phyloP scores from a whole-genome alignment of 2,888 invertebrate species.

The Hybos culiciformis region DNA sequence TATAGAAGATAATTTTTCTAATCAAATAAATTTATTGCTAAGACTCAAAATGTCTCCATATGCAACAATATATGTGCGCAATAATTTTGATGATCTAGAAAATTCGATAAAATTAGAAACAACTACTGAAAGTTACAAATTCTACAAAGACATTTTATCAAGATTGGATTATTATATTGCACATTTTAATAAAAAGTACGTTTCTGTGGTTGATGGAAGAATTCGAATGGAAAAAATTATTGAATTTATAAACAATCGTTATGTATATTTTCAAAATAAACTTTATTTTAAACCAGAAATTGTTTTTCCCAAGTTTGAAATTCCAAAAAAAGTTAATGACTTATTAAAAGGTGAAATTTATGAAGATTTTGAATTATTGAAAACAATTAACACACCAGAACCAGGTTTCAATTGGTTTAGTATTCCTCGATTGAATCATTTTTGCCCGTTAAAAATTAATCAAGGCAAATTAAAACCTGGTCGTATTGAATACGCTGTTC shows the following conservation, averaged over 20 bases:
- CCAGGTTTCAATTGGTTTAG: constrained; percentile 35
- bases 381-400: constrained; percentile 22
- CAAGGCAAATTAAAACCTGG: constrained; percentile 41
- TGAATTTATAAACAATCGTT: not conserved
- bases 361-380: constrained; percentile 23
- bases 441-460: constrained; percentile 50
- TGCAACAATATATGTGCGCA: too few relatives aligned
- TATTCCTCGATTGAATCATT: too few relatives aligned
- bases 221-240: constrained; percentile 20
- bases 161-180: constrained; percentile 8
- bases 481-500: constrained; percentile 40
- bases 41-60: too few relatives aligned
- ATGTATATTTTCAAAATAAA: constrained; percentile 15
- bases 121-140: too few relatives aligned
- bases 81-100: too few relatives aligned
- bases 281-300: constrained; percentile 27
- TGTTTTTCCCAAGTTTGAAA: constrained; percentile 15
- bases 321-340: not conserved
- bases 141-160: too few relatives aligned
- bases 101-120: too few relatives aligned
- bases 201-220: constrained; percentile 30
- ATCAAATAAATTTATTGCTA: too few relatives aligned
- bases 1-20: too few relatives aligned
- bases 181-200: constrained; percentile 7
- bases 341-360: constrained; percentile 17